phyloP scores from a whole-genome alignment of 2,113 vertebrate species.

The Condylura cristata region DNA sequence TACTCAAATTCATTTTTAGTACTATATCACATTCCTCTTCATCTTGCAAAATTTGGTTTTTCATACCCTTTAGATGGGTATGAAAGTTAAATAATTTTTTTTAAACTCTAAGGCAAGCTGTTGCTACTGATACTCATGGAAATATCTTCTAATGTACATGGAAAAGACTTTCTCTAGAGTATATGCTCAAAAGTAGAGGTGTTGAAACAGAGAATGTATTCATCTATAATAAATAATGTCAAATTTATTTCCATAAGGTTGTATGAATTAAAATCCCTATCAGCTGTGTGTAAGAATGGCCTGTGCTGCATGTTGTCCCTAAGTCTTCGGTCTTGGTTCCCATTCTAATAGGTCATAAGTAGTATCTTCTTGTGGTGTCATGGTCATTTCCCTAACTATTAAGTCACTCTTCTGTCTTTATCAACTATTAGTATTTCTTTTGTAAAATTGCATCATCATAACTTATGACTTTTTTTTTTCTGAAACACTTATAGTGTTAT shows the following conservation, averaged over 20 bases:
- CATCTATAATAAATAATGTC: neutral
- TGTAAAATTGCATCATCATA: neutral
- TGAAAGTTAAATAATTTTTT: neutral
- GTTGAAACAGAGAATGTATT: neutral
- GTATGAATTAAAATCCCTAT: neutral
- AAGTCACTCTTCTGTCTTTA: neutral
- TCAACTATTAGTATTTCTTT: neutral
- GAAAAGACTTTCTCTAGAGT: neutral
- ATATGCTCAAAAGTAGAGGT: neutral
- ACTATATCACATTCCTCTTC: neutral
- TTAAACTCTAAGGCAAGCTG: neutral
- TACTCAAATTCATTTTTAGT: neutral
- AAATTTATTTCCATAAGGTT: neutral
- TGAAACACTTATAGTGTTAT: too few species aligned
- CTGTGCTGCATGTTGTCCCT: neutral
- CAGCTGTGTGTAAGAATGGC: neutral
- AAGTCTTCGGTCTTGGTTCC: neutral
- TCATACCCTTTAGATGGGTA: neutral
- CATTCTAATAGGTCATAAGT: neutral
- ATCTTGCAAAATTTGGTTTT: neutral
- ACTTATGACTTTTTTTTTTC: neutral
- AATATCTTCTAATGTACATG: neutral
- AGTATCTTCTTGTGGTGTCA: neutral
- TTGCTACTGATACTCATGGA: neutral
- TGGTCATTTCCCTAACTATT: neutral